Evolutionary conservation across 2,797 vertebrate genomes (phyloP).

Genomic region (Oreochromis grahami): DNA sequence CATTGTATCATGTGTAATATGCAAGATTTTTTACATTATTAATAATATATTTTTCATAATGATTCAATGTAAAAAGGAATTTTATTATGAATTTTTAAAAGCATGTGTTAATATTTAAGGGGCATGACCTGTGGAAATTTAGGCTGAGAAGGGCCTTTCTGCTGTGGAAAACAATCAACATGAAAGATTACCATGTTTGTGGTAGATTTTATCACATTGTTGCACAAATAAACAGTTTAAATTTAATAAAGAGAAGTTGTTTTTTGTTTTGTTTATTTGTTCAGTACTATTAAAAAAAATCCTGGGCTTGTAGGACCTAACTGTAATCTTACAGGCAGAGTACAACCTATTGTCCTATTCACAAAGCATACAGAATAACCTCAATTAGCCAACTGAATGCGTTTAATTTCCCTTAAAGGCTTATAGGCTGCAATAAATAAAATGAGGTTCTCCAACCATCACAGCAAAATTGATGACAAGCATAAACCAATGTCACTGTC

Average conservation of each 20-base stretch:
- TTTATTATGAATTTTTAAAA: slow-evolving; percentile 75
- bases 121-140: slow-evolving; percentile 56
- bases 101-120: slow-evolving; percentile 75
- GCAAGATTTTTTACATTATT: slow-evolving; percentile 81
- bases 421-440: slow-evolving; percentile 45
- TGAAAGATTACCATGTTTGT: slow-evolving; percentile 71
- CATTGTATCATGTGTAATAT: slow-evolving; percentile 78
- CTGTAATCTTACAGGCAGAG: slow-evolving; percentile 4
- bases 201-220: slow-evolving; percentile 74
- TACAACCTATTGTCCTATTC: slow-evolving; percentile 22
- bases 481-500: slow-evolving; percentile 38
- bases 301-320: neutral
- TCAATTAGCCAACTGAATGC: slow-evolving; percentile 49
- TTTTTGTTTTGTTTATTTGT: neutral
- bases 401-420: slow-evolving; percentile 51
- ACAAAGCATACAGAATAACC: slow-evolving; percentile 42
- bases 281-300: neutral
- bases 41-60: slow-evolving; percentile 83
- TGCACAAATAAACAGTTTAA: slow-evolving; percentile 73
- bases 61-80: slow-evolving; percentile 68
- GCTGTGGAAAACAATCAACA: slow-evolving; percentile 72
- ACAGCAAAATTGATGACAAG: slow-evolving; percentile 32
- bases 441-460: slow-evolving; percentile 19
- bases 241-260: slow-evolving; percentile 17
- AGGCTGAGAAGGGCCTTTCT: slow-evolving; percentile 25